phyloP scores from a whole-genome alignment of 2,113 vertebrate species.

The Periophthalmus modestus region DNA sequence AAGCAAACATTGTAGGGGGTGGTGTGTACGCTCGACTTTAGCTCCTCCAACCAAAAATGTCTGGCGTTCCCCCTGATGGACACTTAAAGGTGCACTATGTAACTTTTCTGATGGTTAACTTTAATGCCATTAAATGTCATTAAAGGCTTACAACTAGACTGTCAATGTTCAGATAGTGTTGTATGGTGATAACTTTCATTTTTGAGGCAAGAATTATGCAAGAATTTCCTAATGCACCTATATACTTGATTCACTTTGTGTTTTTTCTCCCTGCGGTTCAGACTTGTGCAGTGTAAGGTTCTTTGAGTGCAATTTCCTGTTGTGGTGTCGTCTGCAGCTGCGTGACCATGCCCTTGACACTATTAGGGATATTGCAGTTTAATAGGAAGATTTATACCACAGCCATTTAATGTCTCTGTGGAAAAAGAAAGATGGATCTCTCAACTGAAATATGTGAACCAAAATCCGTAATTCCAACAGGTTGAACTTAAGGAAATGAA shows the following conservation, averaged over 20 bases:
- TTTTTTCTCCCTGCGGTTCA: constrained; percentile 1
- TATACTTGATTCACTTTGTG: not conserved
- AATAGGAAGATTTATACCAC: not conserved
- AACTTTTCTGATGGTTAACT: no score
- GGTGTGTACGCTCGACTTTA: no score
- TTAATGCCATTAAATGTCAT: not conserved
- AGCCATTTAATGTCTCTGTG: not conserved
- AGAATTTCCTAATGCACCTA: not conserved
- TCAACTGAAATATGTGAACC: not conserved
- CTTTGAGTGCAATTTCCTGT: not conserved
- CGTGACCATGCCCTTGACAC: not conserved
- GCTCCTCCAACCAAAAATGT: no score
- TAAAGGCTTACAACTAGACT: no score
- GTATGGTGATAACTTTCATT: no score
- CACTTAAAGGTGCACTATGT: no score
- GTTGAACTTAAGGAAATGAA: not conserved
- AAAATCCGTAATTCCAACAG: not conserved
- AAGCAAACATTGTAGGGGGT: no score
- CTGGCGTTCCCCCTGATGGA: no score
- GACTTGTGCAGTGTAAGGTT: not conserved
- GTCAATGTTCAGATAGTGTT: no score
- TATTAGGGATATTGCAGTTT: not conserved
- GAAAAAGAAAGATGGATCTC: not conserved
- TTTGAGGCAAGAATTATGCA: not conserved
- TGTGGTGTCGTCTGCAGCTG: not conserved